Evolutionary conservation across 1,140 invertebrate species (phyloP).

Genomic region (Penaeus japonicus): DNA sequence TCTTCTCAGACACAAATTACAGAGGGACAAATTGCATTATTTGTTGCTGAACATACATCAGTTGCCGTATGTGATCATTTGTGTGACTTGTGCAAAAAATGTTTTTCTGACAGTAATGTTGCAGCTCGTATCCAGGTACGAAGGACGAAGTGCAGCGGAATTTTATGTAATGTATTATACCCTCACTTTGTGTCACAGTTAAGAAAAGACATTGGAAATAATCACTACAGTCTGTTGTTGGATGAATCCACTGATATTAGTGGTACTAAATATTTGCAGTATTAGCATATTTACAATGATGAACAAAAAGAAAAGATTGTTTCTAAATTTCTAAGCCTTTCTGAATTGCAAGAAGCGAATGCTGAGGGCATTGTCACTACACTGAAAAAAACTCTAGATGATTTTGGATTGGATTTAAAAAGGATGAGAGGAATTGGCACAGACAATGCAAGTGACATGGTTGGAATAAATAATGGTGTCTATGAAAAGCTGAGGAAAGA

Average conservation of each 20-base stretch:
- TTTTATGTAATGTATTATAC: neutral
- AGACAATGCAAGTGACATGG: conserved; percentile 43
- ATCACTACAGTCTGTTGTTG: neutral
- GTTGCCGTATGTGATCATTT: conserved; percentile 10
- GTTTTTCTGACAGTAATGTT: conserved; percentile 25
- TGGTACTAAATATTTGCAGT: conserved; percentile 14
- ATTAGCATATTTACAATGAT: conserved; percentile 20
- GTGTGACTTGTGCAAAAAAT: neutral
- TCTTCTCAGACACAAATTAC: too few species aligned
- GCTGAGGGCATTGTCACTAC: neutral
- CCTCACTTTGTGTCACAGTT: conserved; percentile 1
- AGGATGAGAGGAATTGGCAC: conserved; percentile 46
- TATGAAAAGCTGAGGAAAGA: conserved; percentile 30
- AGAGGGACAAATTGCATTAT: too few species aligned
- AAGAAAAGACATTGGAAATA: neutral
- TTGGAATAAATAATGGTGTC: conserved; percentile 27
- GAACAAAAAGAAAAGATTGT: neutral
- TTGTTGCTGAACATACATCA: conserved; percentile 7
- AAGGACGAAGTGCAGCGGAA: conserved; percentile 13
- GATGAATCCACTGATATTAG: conserved; percentile 14
- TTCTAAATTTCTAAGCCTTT: neutral
- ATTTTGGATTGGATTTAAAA: neutral
- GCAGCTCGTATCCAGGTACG: neutral
- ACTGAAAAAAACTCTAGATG: neutral
- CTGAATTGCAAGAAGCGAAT: conserved; percentile 10